Conservation (phyloP, 2,888 invertebrate genomes). For the Monoplex corrugatus region DNA sequence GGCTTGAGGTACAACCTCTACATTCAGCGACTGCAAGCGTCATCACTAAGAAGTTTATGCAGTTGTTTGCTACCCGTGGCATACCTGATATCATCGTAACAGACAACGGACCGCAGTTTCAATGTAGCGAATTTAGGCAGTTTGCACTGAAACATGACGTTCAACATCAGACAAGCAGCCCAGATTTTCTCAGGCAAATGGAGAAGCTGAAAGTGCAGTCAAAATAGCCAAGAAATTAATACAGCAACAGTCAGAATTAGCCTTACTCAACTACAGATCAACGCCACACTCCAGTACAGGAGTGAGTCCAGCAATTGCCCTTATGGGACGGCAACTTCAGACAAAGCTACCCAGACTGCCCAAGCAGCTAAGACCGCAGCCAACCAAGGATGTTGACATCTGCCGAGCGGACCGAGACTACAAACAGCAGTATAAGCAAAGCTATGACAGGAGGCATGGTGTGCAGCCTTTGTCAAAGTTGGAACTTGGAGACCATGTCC, state of each 20-base stretch:
- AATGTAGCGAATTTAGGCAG: conserved; percentile 3
- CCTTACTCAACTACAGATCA: conserved; percentile 16
- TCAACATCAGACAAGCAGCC: conserved; percentile 29
- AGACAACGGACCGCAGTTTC: conserved; percentile 44
- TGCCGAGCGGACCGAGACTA: too few relatives aligned
- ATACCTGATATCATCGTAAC: conserved; percentile 30
- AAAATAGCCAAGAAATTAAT: conserved; percentile 32
- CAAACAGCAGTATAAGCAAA: background rate
- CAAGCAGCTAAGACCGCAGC: background rate
- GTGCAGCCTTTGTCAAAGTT: background rate
- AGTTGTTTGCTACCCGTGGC: conserved; percentile 32
- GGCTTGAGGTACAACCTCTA: conserved; percentile 20
- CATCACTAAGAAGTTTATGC: conserved; percentile 6
- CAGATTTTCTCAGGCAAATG: conserved; percentile 33
- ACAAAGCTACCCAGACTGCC: conserved; percentile 27
- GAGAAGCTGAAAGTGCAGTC: conserved; percentile 5
- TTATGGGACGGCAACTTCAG: conserved; percentile 19
- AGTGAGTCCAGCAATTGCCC: conserved; percentile 19
- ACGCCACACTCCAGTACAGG: background rate
- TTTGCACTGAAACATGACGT: conserved; percentile 28
- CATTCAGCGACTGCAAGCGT: background rate
- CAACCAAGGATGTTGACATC: conserved; percentile 8
- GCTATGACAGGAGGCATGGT: conserved; percentile 5
- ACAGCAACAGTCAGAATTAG: background rate
- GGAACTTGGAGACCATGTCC: background rate